Conservation (phyloP, 2,888 invertebrate species). For the Vesta saturnalis region DNA sequence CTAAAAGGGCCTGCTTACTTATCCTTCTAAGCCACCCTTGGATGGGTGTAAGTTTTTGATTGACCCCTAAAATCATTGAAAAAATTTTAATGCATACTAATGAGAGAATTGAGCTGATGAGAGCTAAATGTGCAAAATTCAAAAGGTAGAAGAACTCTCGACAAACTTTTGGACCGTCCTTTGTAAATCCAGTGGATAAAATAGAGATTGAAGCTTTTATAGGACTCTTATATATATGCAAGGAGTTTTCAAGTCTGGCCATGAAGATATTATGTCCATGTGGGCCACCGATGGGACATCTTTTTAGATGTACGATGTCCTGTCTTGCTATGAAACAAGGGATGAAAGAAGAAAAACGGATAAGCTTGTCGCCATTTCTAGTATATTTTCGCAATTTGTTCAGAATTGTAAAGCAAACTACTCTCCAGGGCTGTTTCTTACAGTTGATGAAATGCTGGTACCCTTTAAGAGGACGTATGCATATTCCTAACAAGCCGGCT, state of each 20-base stretch:
- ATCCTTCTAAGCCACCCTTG: not conserved
- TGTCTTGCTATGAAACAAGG: not conserved
- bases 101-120: not conserved
- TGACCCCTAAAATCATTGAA: not conserved
- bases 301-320: too few relatives aligned
- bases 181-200: not conserved
- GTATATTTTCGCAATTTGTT: too few relatives aligned
- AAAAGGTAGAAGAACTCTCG: too few relatives aligned
- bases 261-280: too few relatives aligned
- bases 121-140: not conserved
- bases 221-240: too few relatives aligned
- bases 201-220: not conserved
- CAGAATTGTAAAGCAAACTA: too few relatives aligned
- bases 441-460: constrained; percentile 18
- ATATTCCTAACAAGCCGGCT: constrained; percentile 16
- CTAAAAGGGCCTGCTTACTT: not conserved
- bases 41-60: not conserved
- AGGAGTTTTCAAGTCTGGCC: too few relatives aligned
- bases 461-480: not conserved
- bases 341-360: not conserved
- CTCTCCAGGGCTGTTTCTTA: not conserved
- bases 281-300: too few relatives aligned
- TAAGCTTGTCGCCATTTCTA: too few relatives aligned
- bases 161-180: too few relatives aligned
- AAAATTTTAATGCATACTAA: constrained; percentile 15